Conservation (phyloP, 2,113 vertebrate species). For the Paradisaea rubra region DNA sequence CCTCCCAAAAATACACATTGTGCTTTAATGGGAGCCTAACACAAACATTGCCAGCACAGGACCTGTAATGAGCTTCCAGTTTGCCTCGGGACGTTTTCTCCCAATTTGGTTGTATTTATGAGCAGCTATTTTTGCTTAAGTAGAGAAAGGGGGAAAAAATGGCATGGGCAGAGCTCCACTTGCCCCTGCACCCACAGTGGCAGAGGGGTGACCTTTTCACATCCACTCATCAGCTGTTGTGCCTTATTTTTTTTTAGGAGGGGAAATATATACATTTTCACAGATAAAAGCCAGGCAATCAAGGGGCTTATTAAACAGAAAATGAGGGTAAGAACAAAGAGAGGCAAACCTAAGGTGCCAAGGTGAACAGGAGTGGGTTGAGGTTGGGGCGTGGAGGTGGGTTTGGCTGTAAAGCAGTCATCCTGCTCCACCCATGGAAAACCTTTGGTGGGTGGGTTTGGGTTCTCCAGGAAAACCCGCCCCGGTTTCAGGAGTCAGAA, state of each 20-base stretch:
- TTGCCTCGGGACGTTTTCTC: neutral
- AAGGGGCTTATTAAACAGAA: neutral
- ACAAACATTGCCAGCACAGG: neutral
- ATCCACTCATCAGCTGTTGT: accelerated
- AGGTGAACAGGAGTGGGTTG: neutral
- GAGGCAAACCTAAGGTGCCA: neutral
- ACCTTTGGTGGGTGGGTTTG: neutral
- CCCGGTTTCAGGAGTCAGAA: neutral
- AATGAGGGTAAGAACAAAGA: neutral
- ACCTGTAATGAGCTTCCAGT: slow-evolving; percentile 1
- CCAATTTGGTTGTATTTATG: neutral
- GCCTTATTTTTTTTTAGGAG: neutral
- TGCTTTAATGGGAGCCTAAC: neutral
- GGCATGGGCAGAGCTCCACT: neutral
- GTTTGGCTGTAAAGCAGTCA: neutral
- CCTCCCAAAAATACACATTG: slow-evolving; percentile 5
- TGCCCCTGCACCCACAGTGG: neutral
- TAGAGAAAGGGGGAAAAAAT: neutral
- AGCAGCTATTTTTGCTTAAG: slow-evolving; percentile 14
- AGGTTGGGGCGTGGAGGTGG: neutral
- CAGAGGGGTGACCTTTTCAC: neutral
- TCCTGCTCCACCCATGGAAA: neutral
- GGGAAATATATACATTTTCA: neutral
- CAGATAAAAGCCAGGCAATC: neutral
- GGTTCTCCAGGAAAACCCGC: neutral